Percentiles rank a stretch among this genome's conserved stretches.
These are phyloP conservation scores for Drosophila nigritarsus DNA, from an alignment of 2,888 invertebrate genomes.

Conservation along the genomic window DNA sequence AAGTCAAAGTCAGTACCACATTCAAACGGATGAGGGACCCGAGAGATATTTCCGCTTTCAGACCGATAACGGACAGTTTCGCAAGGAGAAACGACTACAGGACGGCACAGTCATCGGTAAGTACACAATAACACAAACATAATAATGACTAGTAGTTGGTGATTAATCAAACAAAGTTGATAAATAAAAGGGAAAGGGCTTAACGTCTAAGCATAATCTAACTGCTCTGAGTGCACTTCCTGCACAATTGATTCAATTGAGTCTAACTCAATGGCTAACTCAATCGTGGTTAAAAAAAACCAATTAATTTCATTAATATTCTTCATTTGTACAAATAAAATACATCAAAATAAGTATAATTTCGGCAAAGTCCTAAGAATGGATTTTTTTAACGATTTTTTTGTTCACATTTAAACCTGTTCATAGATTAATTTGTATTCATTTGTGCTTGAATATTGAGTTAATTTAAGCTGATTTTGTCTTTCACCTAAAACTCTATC, in stretches of 20 bases:
- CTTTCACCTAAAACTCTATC: not conserved
- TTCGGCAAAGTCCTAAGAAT: not conserved
- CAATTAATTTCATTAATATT: not conserved
- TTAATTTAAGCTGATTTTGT: not conserved
- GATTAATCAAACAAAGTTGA: slow-evolving; percentile 1
- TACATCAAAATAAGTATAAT: not conserved
- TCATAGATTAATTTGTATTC: not conserved
- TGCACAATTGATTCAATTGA: too few relatives aligned
- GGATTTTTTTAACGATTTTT: not conserved
- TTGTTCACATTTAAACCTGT: not conserved
- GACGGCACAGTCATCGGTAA: slow-evolving; percentile 94
- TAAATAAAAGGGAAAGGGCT: not conserved
- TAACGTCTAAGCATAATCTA: not conserved
- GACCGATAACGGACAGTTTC: slow-evolving; percentile 94
- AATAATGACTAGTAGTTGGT: not conserved
- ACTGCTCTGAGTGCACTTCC: not conserved
- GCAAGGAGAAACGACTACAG: slow-evolving; percentile 93
- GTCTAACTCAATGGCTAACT: too few relatives aligned
- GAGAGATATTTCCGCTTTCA: slow-evolving; percentile 95
- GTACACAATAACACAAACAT: slow-evolving; percentile 44
- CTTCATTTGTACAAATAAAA: not conserved
- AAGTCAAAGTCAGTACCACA: slow-evolving; percentile 90
- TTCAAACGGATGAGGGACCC: slow-evolving; percentile 96
- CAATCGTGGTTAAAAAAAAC: not conserved
- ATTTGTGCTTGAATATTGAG: not conserved